A percentile compares a stretch with the other conserved stretches of the same genome.
phyloP scores from a whole-genome alignment of 2,113 vertebrate genomes.

The Phodopus roborovskii region DNA sequence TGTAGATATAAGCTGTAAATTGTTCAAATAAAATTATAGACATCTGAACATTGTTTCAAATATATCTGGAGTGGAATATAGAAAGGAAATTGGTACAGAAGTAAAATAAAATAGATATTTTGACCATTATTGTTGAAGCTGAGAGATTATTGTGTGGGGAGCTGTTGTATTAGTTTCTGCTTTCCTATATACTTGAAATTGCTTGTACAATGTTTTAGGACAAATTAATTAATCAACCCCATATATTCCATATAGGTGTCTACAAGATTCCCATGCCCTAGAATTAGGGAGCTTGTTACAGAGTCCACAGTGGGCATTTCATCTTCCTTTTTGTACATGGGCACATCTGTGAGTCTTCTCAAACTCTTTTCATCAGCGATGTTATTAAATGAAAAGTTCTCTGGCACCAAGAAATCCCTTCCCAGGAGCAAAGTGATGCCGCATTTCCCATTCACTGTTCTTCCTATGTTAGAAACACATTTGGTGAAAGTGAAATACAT shows the following conservation, averaged over 20 bases:
- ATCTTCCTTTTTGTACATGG: neutral
- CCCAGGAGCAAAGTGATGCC: neutral
- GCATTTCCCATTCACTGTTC: neutral
- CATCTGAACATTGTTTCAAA: neutral
- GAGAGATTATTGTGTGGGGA: neutral
- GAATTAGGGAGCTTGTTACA: neutral
- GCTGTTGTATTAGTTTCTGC: neutral
- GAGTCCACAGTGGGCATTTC: neutral
- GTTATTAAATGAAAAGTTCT: neutral
- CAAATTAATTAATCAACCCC: neutral
- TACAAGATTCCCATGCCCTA: neutral
- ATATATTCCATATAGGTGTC: neutral
- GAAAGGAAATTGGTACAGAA: neutral
- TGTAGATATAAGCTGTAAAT: neutral
- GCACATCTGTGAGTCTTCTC: neutral
- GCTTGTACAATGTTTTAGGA: neutral
- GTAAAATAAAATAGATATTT: neutral
- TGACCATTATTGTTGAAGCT: neutral
- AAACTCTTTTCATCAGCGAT: neutral
- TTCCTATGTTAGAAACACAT: neutral
- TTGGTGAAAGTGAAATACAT: neutral
- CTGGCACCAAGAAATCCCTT: neutral
- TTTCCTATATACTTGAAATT: constrained; percentile 2
- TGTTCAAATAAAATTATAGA: neutral
- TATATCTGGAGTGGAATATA: neutral